Evolutionary conservation across 2,113 vertebrate genomes (phyloP), one percentile per base, ranked within the genome.

Genomic region (Cnemophilus loriae): DNA sequence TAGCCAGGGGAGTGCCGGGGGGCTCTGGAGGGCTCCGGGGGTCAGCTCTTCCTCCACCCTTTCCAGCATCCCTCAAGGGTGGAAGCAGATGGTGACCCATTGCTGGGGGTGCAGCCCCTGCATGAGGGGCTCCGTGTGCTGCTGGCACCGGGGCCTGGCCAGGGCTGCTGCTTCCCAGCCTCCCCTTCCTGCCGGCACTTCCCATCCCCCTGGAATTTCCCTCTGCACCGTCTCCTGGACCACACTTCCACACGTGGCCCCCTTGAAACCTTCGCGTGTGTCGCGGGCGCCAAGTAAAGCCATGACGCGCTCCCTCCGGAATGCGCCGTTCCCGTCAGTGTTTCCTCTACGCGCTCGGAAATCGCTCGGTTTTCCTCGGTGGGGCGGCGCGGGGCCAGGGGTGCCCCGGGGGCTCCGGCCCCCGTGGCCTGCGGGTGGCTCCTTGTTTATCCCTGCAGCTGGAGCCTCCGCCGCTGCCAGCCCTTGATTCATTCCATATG

Each of bases 301-400:
- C 13, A 46, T 94, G 94, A 96, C 92, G 87, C 6, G 27, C 59
- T 91, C 63, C 73, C 94, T 94, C 33, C 28, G 84, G 94, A 77
- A 96, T 91, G 95, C 2, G 15, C 87, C 49, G 16, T 65, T 87
- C 75, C 71, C 37, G 55, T 91, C 94, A 94, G 73, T 39, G 76
- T 94, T 96, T 96, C 94, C 95, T 67, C 90, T 71, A 1, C 57
- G 49, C 79, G 52, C 71, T 86, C 61, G 53, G 94, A 85, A 94
- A 74, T 44, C 5, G 37, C 65, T 87, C 47, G 26, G 65, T 82
- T 90, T 82, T 61, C 92, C 89, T 90, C 63, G 5, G 67, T 9
- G 77, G 56, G 63, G 55, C 41, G 18, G 76, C 7, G 8, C 15
- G 19, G 73, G 90, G 65, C 70, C 52, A 56, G 87, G 91, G 94